Conservation (phyloP, 1,140 invertebrate genomes). For the Drosophila dunni region DNA sequence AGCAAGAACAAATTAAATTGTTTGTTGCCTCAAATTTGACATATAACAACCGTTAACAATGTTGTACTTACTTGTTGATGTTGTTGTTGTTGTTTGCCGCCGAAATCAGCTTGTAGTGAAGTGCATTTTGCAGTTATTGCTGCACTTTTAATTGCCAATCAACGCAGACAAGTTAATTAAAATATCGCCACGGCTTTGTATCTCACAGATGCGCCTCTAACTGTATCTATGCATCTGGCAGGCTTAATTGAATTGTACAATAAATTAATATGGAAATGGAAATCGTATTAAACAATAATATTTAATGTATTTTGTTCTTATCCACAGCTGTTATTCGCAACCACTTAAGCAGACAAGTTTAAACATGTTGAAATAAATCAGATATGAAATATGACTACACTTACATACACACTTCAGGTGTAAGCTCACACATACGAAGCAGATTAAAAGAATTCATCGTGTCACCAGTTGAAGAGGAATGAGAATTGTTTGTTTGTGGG, state of each 20-base stretch:
- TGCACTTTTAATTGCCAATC: constrained; percentile 77
- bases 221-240: neutral
- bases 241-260: constrained; percentile 2
- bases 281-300: constrained; percentile 24
- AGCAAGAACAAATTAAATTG: constrained; percentile 76
- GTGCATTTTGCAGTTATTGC: constrained; percentile 51
- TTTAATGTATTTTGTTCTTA: constrained; percentile 24
- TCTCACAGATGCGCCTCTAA: neutral
- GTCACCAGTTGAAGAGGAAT: constrained; percentile 57
- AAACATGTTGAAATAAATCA: neutral
- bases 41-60: constrained; percentile 59
- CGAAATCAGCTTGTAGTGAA: constrained; percentile 24
- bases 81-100: constrained; percentile 65
- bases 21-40: constrained; percentile 72
- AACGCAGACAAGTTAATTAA: constrained; percentile 78
- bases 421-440: neutral
- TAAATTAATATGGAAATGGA: neutral
- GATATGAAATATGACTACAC: constrained; percentile 9
- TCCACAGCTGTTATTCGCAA: constrained; percentile 22
- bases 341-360: constrained; percentile 1
- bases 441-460: constrained; percentile 43
- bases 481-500: neutral
- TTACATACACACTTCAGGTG: neutral
- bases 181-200: constrained; percentile 30
- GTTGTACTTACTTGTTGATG: constrained; percentile 15